These are phyloP conservation scores for Drosophila gaucha DNA, from an alignment of 2,888 invertebrate genomes.

Conservation along the genomic window DNA sequence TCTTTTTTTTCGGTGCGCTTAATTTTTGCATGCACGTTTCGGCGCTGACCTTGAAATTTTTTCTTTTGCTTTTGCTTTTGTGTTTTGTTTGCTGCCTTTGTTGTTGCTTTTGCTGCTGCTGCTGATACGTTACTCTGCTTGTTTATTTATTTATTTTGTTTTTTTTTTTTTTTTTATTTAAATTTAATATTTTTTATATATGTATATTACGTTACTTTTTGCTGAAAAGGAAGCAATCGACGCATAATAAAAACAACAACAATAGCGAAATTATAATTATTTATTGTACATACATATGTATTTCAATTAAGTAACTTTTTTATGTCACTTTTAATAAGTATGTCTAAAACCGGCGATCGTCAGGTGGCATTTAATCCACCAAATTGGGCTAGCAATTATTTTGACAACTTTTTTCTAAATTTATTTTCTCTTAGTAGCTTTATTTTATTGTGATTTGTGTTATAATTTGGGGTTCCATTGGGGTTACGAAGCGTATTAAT, in stretches of 20 bases:
- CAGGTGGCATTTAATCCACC: slow-evolving; percentile 66
- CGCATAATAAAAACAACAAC: slow-evolving; percentile 39
- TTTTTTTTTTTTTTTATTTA: slow-evolving; percentile 63
- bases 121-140: slow-evolving; percentile 55
- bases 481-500: too few relatives aligned
- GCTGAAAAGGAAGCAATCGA: slow-evolving; percentile 72
- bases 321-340: slow-evolving; percentile 36
- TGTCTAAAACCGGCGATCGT: slow-evolving; percentile 37
- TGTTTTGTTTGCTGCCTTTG: slow-evolving; percentile 55
- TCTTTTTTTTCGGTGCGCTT: slow-evolving; percentile 63
- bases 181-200: slow-evolving; percentile 49
- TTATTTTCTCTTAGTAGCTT: not conserved
- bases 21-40: slow-evolving; percentile 80
- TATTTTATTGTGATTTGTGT: slow-evolving; percentile 8
- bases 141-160: slow-evolving; percentile 58
- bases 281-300: slow-evolving; percentile 46
- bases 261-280: slow-evolving; percentile 44
- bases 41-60: slow-evolving; percentile 79
- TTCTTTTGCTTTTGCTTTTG: slow-evolving; percentile 69
- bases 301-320: slow-evolving; percentile 47
- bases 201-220: slow-evolving; percentile 66
- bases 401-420: slow-evolving; percentile 35
- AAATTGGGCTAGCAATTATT: slow-evolving; percentile 49
- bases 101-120: slow-evolving; percentile 18
- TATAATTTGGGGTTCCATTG: not conserved